These are phyloP conservation scores for Natrix natrix DNA, from an alignment of 2,797 vertebrate species.

Conservation along the genomic window DNA sequence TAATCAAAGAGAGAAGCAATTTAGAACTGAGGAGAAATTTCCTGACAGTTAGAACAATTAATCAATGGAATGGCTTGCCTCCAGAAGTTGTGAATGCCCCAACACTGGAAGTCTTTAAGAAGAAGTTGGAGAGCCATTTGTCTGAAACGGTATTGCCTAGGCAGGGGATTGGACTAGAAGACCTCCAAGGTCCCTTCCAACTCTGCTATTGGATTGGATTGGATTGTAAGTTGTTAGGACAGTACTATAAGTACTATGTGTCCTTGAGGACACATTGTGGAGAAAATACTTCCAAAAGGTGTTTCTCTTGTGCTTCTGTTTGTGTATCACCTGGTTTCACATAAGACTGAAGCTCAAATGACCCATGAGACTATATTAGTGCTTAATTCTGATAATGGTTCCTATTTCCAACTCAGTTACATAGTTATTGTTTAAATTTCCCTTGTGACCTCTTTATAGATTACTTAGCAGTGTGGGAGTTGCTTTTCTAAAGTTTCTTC, in stretches of 20 bases:
- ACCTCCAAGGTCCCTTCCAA: no score
- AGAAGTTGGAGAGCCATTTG: no score
- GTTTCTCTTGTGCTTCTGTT: not conserved
- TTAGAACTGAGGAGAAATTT: no score
- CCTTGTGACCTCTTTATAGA: not conserved
- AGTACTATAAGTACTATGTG: not conserved
- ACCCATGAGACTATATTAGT: not conserved
- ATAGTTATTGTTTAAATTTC: not conserved
- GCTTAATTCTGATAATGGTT: not conserved
- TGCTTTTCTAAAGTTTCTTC: not conserved
- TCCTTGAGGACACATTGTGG: not conserved
- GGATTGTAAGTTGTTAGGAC: slow-evolving; percentile 4
- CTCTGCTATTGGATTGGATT: no score
- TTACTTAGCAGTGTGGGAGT: not conserved
- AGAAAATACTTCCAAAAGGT: not conserved
- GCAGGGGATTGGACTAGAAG: no score
- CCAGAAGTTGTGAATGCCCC: no score
- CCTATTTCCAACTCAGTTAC: not conserved
- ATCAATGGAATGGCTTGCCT: no score
- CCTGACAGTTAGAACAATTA: no score
- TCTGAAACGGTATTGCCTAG: no score
- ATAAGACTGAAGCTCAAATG: not conserved
- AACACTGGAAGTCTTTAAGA: no score
- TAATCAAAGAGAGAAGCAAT: no score
- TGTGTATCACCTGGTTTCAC: not conserved